Percentiles rank a stretch among this genome's conserved stretches.
Evolutionary conservation across 2,888 invertebrate species (phyloP).

Genomic region (Melitaea athalia): DNA sequence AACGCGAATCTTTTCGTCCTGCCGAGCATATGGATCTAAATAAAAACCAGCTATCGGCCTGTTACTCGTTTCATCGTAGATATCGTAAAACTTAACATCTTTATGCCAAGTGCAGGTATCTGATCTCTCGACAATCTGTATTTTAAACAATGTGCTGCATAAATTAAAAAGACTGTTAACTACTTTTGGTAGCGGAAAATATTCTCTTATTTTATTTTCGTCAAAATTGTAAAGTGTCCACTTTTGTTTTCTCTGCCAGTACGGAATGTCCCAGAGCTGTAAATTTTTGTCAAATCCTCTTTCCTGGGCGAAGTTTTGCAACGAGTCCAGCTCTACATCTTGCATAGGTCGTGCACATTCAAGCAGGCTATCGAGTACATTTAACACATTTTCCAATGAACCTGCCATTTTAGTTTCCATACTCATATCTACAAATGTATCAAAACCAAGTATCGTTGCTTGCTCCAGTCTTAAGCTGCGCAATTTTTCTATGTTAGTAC

Average conservation of each 20-base stretch:
- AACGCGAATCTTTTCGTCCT: conserved; percentile 83
- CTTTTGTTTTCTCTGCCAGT: conserved; percentile 91
- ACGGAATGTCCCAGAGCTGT: conserved; percentile 92
- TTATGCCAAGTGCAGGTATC: conserved; percentile 91
- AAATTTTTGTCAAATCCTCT: conserved; percentile 87
- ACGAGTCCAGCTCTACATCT: conserved; percentile 86
- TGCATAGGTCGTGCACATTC: conserved; percentile 88
- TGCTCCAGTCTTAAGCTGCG: conserved; percentile 85
- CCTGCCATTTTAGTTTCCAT: conserved; percentile 97
- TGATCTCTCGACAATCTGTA: conserved; percentile 86
- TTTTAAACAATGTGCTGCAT: conserved; percentile 89
- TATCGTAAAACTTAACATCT: conserved; percentile 91
- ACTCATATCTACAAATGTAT: conserved; percentile 91
- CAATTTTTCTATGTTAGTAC: conserved; percentile 89
- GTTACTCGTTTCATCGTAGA: conserved; percentile 86
- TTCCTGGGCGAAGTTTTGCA: conserved; percentile 88
- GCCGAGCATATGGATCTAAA: conserved; percentile 89
- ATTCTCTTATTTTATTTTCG: conserved; percentile 88
- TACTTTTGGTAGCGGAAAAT: conserved; percentile 91
- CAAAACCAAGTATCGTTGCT: conserved; percentile 90
- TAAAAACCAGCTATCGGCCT: conserved; percentile 91
- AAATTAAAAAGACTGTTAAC: conserved; percentile 89
- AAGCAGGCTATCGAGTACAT: conserved; percentile 85
- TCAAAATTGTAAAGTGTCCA: conserved; percentile 85
- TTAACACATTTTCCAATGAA: conserved; percentile 87